Conservation (phyloP, 2,888 invertebrate species). For the Neria commutata region DNA sequence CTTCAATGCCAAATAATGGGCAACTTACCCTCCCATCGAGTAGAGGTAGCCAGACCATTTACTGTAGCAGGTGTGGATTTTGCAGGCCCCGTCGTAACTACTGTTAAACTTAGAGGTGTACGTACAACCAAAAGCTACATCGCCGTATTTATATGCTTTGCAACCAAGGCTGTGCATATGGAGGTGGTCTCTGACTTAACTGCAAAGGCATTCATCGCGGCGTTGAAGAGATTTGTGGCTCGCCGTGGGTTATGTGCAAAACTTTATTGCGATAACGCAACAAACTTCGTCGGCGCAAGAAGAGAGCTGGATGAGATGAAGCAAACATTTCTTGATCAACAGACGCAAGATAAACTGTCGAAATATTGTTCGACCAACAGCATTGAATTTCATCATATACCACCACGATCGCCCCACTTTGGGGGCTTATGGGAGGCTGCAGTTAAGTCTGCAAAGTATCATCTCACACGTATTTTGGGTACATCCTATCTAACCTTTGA, state of each 20-base stretch:
- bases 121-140: conserved; percentile 24
- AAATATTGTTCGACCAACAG: no score
- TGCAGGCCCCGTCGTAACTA: conserved; percentile 23
- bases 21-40: conserved; percentile 9
- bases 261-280: background rate
- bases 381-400: no score
- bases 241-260: background rate
- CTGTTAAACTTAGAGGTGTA: conserved; percentile 19
- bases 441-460: no score
- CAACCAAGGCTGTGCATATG: conserved; percentile 32
- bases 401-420: no score
- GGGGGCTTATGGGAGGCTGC: no score
- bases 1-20: conserved; percentile 33
- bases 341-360: no score
- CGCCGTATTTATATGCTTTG: conserved; percentile 30
- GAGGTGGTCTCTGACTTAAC: conserved; percentile 30
- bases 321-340: no score
- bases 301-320: no score
- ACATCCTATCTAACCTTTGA: no score
- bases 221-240: background rate
- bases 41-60: conserved; percentile 20
- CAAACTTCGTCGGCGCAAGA: background rate
- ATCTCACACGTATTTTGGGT: no score
- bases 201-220: conserved; percentile 24
- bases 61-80: conserved; percentile 24